A percentile compares a stretch with the other conserved stretches of the same genome.
phyloP scores from a whole-genome alignment of 2,888 invertebrate genomes.

The Sphecodes monilicornis region DNA sequence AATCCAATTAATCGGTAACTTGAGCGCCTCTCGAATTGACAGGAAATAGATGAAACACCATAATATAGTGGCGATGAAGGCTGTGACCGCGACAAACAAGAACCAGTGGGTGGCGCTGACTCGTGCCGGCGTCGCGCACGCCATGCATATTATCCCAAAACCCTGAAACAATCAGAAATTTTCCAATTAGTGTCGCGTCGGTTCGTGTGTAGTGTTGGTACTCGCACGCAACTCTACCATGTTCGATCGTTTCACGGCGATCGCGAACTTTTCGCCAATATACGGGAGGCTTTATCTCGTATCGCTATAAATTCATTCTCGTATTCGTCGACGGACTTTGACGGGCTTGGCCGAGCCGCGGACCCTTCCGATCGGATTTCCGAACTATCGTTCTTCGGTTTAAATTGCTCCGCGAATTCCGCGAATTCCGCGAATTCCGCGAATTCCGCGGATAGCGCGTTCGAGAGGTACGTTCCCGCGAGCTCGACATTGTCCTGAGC shows the following conservation, averaged over 20 bases:
- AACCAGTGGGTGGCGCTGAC: conserved; percentile 90
- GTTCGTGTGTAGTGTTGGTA: not conserved
- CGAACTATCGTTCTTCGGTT: not conserved
- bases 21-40: conserved; percentile 91
- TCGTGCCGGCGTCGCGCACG: conserved; percentile 90
- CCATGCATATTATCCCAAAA: conserved; percentile 94
- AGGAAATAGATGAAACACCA: conserved; percentile 93
- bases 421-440: conserved; percentile 63
- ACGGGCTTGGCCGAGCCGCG: not conserved
- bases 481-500: conserved; percentile 58
- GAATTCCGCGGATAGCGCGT: conserved; percentile 68
- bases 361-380: not conserved
- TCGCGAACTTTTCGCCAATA: conserved; percentile 1
- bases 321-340: conserved; percentile 36
- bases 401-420: conserved; percentile 62
- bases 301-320: conserved; percentile 60
- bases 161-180: conserved; percentile 86
- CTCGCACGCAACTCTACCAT: not conserved
- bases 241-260: not conserved
- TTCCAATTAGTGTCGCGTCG: not conserved
- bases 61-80: conserved; percentile 93
- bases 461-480: conserved; percentile 62
- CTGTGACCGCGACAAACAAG: conserved; percentile 92
- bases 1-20: conserved; percentile 93
- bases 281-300: conserved; percentile 73